Evolutionary conservation across 2,113 vertebrate genomes (phyloP).

Genomic region (Callorhinus ursinus): DNA sequence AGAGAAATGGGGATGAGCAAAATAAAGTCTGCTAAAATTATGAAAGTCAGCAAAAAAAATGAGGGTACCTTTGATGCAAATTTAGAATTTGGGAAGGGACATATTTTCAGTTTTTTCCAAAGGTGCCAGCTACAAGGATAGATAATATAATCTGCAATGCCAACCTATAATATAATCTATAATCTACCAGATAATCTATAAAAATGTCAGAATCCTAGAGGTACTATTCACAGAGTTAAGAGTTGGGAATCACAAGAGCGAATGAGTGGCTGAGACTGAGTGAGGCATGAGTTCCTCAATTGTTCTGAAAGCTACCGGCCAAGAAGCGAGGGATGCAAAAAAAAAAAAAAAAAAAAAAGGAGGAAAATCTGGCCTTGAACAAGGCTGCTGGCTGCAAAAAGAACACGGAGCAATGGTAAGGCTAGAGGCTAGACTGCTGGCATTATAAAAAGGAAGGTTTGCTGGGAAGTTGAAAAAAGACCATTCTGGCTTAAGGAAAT

Average conservation of each 20-base stretch:
- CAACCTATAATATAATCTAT: not conserved
- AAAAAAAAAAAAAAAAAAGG: not conserved
- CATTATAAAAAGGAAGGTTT: not conserved
- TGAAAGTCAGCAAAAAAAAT: not conserved
- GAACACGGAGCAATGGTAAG: not conserved
- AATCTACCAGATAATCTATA: not conserved
- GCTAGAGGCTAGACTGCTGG: not conserved
- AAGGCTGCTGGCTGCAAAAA: not conserved
- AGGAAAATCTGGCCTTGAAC: not conserved
- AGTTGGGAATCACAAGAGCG: not conserved
- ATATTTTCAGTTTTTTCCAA: not conserved
- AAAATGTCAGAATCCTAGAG: not conserved
- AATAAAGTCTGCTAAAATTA: not conserved
- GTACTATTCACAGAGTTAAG: not conserved
- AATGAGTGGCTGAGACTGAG: not conserved
- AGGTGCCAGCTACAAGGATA: not conserved
- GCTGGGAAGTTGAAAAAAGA: not conserved
- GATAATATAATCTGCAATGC: not conserved
- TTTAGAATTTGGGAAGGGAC: not conserved
- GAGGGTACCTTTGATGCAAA: not conserved
- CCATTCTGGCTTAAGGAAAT: not conserved
- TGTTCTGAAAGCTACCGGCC: not conserved
- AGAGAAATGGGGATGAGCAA: not conserved
- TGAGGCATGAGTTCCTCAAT: not conserved
- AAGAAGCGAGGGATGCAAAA: not conserved